Conservation (phyloP, 2,113 vertebrate species). For the Peromyscus polionotus region DNA sequence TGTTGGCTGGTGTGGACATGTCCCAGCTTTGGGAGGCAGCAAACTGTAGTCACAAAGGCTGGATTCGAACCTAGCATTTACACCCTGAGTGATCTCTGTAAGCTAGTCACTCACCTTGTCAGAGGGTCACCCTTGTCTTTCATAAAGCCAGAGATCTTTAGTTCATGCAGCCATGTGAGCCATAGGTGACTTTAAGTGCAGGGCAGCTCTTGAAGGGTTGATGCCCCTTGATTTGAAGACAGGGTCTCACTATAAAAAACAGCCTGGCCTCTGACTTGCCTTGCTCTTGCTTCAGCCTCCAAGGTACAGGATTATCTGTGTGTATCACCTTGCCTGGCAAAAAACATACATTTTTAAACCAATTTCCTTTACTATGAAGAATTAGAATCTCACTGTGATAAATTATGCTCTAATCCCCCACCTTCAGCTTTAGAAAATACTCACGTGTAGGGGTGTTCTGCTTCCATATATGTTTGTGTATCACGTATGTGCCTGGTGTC, state of each 20-base stretch:
- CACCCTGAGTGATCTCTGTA: neutral
- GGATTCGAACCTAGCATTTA: constrained; percentile 4
- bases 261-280: too few relatives aligned
- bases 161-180: neutral
- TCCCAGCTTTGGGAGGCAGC: neutral
- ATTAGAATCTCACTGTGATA: neutral
- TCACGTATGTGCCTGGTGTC: neutral
- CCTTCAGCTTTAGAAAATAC: neutral
- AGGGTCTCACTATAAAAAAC: too few relatives aligned
- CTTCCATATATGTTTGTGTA: neutral
- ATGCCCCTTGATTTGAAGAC: neutral
- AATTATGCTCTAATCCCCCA: neutral
- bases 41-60: neutral
- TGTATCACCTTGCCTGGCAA: neutral
- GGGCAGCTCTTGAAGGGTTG: neutral
- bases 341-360: constrained; percentile 9
- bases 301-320: neutral
- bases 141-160: neutral
- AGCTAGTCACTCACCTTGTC: constrained; percentile 27
- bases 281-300: neutral
- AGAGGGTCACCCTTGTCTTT: neutral
- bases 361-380: neutral
- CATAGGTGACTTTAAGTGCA: neutral
- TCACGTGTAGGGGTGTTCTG: neutral
- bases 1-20: neutral